Base-by-base conservation (phyloP, 2,113 vertebrate species). In the Esox niger region DNA sequence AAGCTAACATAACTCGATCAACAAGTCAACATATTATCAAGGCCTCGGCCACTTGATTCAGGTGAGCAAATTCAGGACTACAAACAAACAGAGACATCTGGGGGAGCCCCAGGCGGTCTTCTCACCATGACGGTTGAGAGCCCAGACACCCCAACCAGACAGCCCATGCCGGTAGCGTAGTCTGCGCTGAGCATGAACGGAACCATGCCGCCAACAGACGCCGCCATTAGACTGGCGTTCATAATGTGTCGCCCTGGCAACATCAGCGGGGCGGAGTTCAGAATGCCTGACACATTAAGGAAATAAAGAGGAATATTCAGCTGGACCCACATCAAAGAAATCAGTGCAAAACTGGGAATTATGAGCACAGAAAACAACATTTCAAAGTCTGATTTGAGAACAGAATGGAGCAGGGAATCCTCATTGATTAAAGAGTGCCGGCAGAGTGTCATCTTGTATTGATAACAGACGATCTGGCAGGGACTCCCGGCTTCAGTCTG, bases 101-200 rank as follows among this genome's bases (percentile, higher is more conserved):
- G n/a, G n/a, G n/a, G n/a, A n/a, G n/a, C 38, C 13, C 38, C 38
- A 43, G 13, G 21, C 11, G 13, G 23, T 4, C 30, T 8, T 77
- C 89, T 83, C 81, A 93, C 92, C 92, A 93, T 93, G 5, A 93
- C 26, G 23, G 91, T 90, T 23, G 92, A 93, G 63, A 93, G 91
- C 7, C 88, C 91, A 0, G 92, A 93, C 27, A 93, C 90, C 6
- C 89, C 87, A 8, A 92, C 0, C 6, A 93, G 80, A 55, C 91
- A 93, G 0, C 89, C 85, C 89, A 93, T 91, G 46, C 92, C 92
- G 0, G 84, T 90, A 11, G 31, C 68, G 10, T 91, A 93, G 61
- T 77, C 89, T 66, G 88, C 78, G n/a, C 87, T 92, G 62, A 93
- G 82, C 92, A 93, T 93, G 43, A 92, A 93, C 58, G 91, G 88